These are phyloP conservation scores for Bellardia pandia DNA, from an alignment of 2,888 invertebrate species.

Conservation along the genomic window DNA sequence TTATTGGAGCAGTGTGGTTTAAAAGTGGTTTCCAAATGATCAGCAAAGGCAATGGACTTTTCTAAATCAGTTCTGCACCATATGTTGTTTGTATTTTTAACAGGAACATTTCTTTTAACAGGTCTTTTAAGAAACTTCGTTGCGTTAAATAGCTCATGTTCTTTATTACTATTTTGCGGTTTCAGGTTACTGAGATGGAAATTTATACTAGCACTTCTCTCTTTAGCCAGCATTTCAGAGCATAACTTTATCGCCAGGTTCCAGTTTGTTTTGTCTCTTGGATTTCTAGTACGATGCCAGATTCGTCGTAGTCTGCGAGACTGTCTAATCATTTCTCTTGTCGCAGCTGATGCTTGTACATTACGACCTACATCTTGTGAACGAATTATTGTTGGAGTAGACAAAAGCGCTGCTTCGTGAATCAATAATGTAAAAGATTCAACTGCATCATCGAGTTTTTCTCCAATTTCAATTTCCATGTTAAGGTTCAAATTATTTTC, in stretches of 20 bases:
- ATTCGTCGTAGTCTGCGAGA: constrained; percentile 11
- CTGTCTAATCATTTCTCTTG: constrained; percentile 8
- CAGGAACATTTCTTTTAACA: neutral
- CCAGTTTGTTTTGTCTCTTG: constrained; percentile 17
- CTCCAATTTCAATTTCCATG: neutral
- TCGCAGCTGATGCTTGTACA: neutral
- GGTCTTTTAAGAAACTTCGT: constrained; percentile 8
- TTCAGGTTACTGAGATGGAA: neutral
- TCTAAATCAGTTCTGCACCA: too few relatives aligned
- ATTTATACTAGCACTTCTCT: neutral
- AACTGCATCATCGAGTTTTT: too few relatives aligned
- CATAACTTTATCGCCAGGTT: neutral
- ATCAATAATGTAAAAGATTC: constrained; percentile 40
- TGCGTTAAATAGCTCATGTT: constrained; percentile 9
- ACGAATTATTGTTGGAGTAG: too few relatives aligned
- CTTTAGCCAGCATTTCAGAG: neutral
- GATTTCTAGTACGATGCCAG: constrained; percentile 31
- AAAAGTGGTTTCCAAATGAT: too few relatives aligned
- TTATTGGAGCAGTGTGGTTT: neutral
- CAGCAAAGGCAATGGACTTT: too few relatives aligned
- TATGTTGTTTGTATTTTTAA: neutral
- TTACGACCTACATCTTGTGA: neutral
- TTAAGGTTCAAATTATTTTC: neutral
- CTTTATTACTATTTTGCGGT: constrained; percentile 24
- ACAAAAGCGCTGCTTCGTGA: constrained; percentile 29